phyloP scores from a whole-genome alignment of 2,797 vertebrate genomes.

The Psittacula derbiana region DNA sequence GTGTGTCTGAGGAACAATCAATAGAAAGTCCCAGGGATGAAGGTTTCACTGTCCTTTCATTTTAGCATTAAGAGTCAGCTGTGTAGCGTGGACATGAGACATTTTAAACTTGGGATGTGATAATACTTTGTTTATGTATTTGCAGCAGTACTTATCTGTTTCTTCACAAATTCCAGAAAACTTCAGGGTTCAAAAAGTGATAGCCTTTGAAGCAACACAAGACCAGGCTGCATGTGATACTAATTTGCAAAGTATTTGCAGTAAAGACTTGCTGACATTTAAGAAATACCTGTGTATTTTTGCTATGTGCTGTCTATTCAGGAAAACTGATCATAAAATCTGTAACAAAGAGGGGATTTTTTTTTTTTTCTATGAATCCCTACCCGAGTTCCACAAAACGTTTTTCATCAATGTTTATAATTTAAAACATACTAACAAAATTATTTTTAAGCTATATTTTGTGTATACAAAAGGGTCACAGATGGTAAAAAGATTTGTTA shows the following conservation, averaged over 20 bases:
- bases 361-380: neutral
- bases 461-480: conserved; percentile 68
- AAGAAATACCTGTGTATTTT: conserved; percentile 17
- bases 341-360: neutral
- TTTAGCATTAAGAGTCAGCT: neutral
- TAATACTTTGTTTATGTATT: conserved; percentile 37
- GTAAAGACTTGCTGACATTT: conserved; percentile 59
- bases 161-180: conserved; percentile 16
- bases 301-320: neutral
- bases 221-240: neutral
- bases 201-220: conserved; percentile 23
- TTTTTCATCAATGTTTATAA: conserved; percentile 1
- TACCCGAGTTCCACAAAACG: neutral
- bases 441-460: conserved; percentile 60
- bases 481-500: conserved; percentile 71
- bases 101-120: conserved; percentile 52
- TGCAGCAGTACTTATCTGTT: conserved; percentile 26
- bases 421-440: conserved; percentile 21
- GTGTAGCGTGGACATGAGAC: neutral
- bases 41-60: conserved; percentile 27
- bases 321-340: conserved; percentile 21
- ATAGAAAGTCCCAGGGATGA: neutral
- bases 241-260: conserved; percentile 44
- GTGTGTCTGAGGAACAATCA: neutral
- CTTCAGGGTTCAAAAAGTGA: neutral